Evolutionary conservation across 2,888 invertebrate species (phyloP).

Genomic region (Ophion costatus): DNA sequence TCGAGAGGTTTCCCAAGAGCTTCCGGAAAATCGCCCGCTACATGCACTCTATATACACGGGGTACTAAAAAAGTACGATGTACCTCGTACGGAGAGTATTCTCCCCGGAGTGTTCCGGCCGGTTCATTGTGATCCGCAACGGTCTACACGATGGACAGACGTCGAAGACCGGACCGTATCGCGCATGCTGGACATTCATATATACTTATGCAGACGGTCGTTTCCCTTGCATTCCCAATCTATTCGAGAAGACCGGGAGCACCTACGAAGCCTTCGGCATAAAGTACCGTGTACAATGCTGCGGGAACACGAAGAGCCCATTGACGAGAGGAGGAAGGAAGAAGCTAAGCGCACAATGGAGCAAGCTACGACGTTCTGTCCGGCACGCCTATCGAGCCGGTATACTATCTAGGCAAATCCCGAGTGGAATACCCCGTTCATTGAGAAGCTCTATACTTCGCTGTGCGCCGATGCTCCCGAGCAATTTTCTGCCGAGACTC

Average conservation of each 20-base stretch:
- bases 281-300: conserved; percentile 28
- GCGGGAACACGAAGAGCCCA: conserved; percentile 42
- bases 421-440: conserved; percentile 69
- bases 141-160: conserved; percentile 48
- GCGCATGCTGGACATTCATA: conserved; percentile 52
- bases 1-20: conserved; percentile 54
- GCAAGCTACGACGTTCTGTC: conserved; percentile 42
- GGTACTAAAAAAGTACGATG: conserved; percentile 29
- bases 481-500: conserved; percentile 59
- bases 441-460: conserved; percentile 52
- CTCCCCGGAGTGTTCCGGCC: background rate
- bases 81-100: background rate
- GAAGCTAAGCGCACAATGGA: conserved; percentile 49
- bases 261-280: conserved; percentile 47
- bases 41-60: background rate
- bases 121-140: conserved; percentile 49
- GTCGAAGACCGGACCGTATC: conserved; percentile 38
- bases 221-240: conserved; percentile 65
- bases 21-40: conserved; percentile 61
- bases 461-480: conserved; percentile 50
- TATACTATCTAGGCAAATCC: conserved; percentile 75
- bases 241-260: conserved; percentile 68
- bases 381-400: conserved; percentile 71
- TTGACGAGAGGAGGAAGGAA: conserved; percentile 57
- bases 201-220: conserved; percentile 14